phyloP scores from a whole-genome alignment of 2,888 invertebrate genomes.

The Caenorhabditis sp. region DNA sequence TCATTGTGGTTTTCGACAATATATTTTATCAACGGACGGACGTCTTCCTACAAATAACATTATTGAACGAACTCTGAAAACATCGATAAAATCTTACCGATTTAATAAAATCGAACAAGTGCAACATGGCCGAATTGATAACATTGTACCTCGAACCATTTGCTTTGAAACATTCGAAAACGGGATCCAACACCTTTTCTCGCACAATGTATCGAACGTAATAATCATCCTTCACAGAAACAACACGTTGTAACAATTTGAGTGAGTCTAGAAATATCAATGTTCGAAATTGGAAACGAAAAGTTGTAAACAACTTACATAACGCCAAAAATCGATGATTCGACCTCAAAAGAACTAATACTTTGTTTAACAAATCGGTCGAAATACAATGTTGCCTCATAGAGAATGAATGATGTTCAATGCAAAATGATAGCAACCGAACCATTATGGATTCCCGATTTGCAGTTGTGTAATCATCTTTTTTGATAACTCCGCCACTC shows the following conservation, averaged over 20 bases:
- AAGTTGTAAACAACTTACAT: slow-evolving; percentile 74
- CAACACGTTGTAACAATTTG: slow-evolving; percentile 94
- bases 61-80: slow-evolving; percentile 9
- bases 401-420: slow-evolving; percentile 84
- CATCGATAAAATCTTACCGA: background rate
- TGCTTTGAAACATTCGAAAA: slow-evolving; percentile 91
- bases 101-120: slow-evolving; percentile 14
- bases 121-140: slow-evolving; percentile 89
- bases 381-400: slow-evolving; percentile 96
- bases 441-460: slow-evolving; percentile 92
- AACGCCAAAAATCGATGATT: slow-evolving; percentile 83
- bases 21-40: slow-evolving; percentile 78
- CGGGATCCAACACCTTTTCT: slow-evolving; percentile 87
- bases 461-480: slow-evolving; percentile 91
- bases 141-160: slow-evolving; percentile 98
- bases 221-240: slow-evolving; percentile 96
- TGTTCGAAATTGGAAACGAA: background rate
- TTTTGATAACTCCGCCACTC: slow-evolving; percentile 47
- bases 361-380: slow-evolving; percentile 92
- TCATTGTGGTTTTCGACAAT: slow-evolving; percentile 95
- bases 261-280: slow-evolving; percentile 80
- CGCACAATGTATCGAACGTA: slow-evolving; percentile 95
- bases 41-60: slow-evolving; percentile 72
- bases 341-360: slow-evolving; percentile 78
- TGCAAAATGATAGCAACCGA: slow-evolving; percentile 95